Evolutionary conservation across 2,888 invertebrate genomes (phyloP).

Genomic region (Sminthurinus aureus): DNA sequence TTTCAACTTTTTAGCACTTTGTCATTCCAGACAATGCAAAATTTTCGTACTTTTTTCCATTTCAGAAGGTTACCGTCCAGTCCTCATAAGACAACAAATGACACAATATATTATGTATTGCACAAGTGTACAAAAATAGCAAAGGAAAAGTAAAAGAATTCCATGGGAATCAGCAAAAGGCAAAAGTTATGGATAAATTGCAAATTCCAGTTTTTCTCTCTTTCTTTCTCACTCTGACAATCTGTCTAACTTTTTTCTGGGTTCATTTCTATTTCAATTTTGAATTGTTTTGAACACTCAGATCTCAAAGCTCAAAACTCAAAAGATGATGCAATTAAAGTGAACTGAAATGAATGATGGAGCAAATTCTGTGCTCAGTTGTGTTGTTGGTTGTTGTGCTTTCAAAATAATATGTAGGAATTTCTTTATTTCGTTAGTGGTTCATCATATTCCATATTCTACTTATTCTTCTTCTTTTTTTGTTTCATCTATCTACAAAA

Average conservation of each 20-base stretch:
- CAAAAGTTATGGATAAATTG: slow-evolving; percentile 8
- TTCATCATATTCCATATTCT: no score
- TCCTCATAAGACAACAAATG: no score
- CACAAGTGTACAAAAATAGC: no score
- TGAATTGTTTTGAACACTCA: neutral
- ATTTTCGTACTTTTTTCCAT: no score
- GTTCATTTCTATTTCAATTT: neutral
- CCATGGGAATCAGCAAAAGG: neutral
- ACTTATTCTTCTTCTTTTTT: no score
- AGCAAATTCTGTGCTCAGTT: neutral
- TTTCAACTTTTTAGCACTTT: no score
- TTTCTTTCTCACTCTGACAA: neutral
- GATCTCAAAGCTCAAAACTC: neutral
- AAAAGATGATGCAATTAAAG: slow-evolving; percentile 16
- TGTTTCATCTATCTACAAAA: no score
- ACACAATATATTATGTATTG: no score
- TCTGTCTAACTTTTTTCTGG: neutral
- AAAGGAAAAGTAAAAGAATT: no score
- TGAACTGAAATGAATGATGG: slow-evolving; percentile 25
- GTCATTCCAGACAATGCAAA: no score
- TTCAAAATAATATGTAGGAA: neutral
- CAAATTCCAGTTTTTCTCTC: slow-evolving; percentile 7
- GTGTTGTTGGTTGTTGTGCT: no score
- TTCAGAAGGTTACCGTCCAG: no score
- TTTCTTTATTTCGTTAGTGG: slow-evolving; percentile 10